A percentile compares a stretch with the other conserved stretches of the same genome.
These are phyloP conservation scores for Neoascia interrupta DNA, from an alignment of 2,888 invertebrate species.

Conservation along the genomic window DNA sequence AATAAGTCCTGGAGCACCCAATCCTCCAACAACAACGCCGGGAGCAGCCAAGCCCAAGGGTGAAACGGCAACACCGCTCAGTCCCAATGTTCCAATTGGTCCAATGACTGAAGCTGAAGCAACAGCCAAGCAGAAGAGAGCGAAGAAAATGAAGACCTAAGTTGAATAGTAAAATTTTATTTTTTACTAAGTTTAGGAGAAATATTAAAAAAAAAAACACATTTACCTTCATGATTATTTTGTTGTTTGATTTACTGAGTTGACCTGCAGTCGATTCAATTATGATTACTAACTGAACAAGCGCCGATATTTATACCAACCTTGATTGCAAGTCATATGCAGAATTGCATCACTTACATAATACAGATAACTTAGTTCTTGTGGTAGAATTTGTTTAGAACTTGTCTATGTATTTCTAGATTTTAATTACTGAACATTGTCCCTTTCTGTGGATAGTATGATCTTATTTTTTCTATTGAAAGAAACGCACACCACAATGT, in stretches of 20 bases:
- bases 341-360: conserved; percentile 54
- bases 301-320: conserved; percentile 31
- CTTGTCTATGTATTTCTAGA: too few relatives aligned
- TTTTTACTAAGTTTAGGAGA: too few relatives aligned
- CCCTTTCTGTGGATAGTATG: too few relatives aligned
- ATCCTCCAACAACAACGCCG: conserved; percentile 50
- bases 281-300: conserved; percentile 22
- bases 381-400: too few relatives aligned
- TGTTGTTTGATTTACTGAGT: conserved; percentile 27
- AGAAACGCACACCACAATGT: too few relatives aligned
- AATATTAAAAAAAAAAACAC: not conserved
- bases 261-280: conserved; percentile 57
- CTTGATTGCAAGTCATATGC: conserved; percentile 28
- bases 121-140: conserved; percentile 65
- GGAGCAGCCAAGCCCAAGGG: conserved; percentile 43
- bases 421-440: too few relatives aligned
- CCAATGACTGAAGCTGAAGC: conserved; percentile 62
- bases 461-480: too few relatives aligned
- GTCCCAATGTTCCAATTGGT: conserved; percentile 33
- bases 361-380: too few relatives aligned
- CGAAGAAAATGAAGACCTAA: conserved; percentile 65
- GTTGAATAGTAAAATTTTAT: not conserved
- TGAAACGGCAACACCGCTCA: conserved; percentile 50
- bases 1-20: conserved; percentile 49
- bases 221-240: conserved; percentile 56